Percentiles rank a stretch among this genome's conserved stretches.
These are phyloP conservation scores for Microtus oregoni DNA, from an alignment of 2,113 vertebrate species.

Conservation along the genomic window DNA sequence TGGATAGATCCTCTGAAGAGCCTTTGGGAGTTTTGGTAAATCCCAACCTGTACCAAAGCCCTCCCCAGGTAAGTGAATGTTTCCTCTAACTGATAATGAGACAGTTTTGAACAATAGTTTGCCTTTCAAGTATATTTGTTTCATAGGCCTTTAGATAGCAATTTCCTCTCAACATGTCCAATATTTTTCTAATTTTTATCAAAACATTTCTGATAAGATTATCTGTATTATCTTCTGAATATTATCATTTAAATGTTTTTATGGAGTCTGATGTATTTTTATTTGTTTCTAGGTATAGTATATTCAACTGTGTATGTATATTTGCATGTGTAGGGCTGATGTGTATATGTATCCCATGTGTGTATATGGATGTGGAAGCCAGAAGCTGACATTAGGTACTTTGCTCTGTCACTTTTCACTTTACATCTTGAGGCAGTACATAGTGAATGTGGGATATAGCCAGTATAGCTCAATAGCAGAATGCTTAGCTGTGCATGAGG, in stretches of 20 bases:
- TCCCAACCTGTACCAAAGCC: constrained; percentile 91
- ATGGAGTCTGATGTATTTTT: neutral
- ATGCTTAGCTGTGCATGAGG: neutral
- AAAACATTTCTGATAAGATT: constrained; percentile 13
- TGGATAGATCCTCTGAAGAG: constrained; percentile 71
- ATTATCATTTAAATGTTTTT: constrained; percentile 23
- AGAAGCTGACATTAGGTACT: neutral
- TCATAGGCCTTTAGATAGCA: neutral
- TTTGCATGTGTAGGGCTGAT: neutral
- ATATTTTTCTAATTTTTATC: neutral
- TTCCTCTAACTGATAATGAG: constrained; percentile 18
- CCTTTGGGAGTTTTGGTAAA: constrained; percentile 91
- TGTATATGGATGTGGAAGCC: neutral
- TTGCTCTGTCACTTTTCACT: neutral
- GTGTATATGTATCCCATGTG: neutral
- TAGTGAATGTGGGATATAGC: neutral
- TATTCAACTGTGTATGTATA: neutral
- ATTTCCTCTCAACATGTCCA: neutral
- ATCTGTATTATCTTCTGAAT: constrained; percentile 25
- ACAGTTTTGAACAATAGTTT: constrained; percentile 21
- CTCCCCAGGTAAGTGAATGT: constrained; percentile 90
- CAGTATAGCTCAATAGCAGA: neutral
- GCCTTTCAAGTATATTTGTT: constrained; percentile 39
- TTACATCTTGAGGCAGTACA: neutral
- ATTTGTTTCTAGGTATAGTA: neutral